phyloP scores from a whole-genome alignment of 2,113 vertebrate species.

The Actenoides hombroni region DNA sequence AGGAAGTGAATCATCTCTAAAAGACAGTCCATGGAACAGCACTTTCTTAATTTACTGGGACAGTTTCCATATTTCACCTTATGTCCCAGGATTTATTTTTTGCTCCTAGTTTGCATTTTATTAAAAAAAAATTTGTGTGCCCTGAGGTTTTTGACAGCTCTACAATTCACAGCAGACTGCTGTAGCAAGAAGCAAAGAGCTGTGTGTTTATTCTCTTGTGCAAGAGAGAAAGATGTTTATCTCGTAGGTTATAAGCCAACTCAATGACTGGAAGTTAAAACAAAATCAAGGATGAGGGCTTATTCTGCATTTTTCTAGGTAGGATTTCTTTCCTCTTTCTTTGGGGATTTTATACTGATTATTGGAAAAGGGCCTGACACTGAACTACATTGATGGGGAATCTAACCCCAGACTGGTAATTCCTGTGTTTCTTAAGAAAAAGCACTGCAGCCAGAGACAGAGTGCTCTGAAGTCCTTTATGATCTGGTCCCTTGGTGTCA shows the following conservation, averaged over 20 bases:
- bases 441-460: neutral
- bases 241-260: neutral
- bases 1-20: neutral
- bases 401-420: neutral
- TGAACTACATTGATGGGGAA: neutral
- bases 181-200: neutral
- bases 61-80: neutral
- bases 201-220: neutral
- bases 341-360: neutral
- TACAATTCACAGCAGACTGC: neutral
- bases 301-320: neutral
- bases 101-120: neutral
- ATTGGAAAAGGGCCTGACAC: neutral
- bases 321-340: neutral
- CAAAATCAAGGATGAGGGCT: neutral
- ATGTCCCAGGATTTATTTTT: neutral
- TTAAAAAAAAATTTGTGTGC: neutral
- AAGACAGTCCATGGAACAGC: neutral
- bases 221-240: neutral
- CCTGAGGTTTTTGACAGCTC: neutral
- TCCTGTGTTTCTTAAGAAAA: neutral
- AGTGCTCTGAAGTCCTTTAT: neutral
- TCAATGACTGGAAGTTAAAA: neutral
- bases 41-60: neutral
- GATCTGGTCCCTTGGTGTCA: neutral